These are phyloP conservation scores for Bembecia ichneumoniformis DNA, from an alignment of 2,888 invertebrate species.

Conservation along the genomic window DNA sequence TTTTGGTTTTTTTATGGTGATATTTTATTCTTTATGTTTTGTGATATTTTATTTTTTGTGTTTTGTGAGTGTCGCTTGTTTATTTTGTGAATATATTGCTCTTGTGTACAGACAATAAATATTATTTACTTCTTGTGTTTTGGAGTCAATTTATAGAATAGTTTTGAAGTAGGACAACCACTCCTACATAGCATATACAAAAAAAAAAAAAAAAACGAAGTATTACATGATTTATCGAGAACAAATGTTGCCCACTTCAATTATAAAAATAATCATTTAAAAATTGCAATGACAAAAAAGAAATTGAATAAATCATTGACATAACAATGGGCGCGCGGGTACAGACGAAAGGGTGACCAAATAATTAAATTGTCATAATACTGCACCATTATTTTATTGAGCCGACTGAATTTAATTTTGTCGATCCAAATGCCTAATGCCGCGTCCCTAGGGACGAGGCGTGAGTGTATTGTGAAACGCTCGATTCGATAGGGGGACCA, in stretches of 20 bases:
- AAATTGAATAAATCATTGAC: conserved; percentile 4
- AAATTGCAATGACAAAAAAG: conserved; percentile 5
- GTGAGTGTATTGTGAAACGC: conserved; percentile 16
- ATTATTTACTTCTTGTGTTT: too few species aligned
- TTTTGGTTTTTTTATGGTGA: too few species aligned
- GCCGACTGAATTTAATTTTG: conserved; percentile 48
- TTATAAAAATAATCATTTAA: conserved; percentile 6
- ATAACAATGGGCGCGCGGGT: conserved; percentile 9
- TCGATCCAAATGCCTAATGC: conserved; percentile 7
- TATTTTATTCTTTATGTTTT: too few species aligned
- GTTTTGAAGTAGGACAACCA: too few species aligned
- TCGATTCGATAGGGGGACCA: conserved; percentile 1
- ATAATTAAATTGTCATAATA: conserved; percentile 53
- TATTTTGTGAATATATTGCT: too few species aligned
- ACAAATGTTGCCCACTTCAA: background rate
- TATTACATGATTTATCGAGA: too few species aligned
- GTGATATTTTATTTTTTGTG: too few species aligned
- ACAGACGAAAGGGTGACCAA: conserved; percentile 20
- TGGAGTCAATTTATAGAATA: too few species aligned
- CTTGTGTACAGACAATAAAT: too few species aligned
- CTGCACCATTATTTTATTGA: conserved; percentile 54
- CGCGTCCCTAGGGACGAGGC: conserved; percentile 13
- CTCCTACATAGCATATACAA: too few species aligned
- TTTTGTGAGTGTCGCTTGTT: too few species aligned
- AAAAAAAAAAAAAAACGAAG: too few species aligned